Conservation (phyloP, 2,113 vertebrate genomes). For the Plecotus auritus region DNA sequence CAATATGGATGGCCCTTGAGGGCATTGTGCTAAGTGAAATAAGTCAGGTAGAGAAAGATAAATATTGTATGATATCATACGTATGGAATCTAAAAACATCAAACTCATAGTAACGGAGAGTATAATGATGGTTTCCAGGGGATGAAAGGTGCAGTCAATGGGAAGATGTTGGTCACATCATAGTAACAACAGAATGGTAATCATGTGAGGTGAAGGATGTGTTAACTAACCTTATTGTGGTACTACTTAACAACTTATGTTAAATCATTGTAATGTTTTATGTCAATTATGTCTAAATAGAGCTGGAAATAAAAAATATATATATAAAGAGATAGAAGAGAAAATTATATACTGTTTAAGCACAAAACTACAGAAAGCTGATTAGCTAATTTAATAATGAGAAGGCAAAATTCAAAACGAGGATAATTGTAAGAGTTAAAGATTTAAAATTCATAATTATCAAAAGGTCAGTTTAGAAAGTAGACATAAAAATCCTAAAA, state of each 20-base stretch:
- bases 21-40: not conserved
- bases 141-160: not conserved
- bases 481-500: not conserved
- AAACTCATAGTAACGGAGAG: not conserved
- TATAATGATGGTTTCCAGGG: not conserved
- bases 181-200: not conserved
- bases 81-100: not conserved
- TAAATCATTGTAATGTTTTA: not conserved
- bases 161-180: not conserved
- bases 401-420: not conserved
- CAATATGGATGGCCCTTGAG: too few species aligned
- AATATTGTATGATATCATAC: not conserved
- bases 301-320: not conserved
- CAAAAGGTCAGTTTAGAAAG: not conserved
- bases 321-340: not conserved
- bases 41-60: not conserved
- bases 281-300: not conserved
- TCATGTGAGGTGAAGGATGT: not conserved
- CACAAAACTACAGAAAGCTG: not conserved
- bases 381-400: not conserved
- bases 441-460: not conserved
- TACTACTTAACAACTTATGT: too few species aligned
- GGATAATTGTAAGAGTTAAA: not conserved
- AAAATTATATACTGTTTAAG: not conserved
- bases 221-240: not conserved